Conservation (phyloP, 2,113 vertebrate species). For the Daubentonia madagascariensis region DNA sequence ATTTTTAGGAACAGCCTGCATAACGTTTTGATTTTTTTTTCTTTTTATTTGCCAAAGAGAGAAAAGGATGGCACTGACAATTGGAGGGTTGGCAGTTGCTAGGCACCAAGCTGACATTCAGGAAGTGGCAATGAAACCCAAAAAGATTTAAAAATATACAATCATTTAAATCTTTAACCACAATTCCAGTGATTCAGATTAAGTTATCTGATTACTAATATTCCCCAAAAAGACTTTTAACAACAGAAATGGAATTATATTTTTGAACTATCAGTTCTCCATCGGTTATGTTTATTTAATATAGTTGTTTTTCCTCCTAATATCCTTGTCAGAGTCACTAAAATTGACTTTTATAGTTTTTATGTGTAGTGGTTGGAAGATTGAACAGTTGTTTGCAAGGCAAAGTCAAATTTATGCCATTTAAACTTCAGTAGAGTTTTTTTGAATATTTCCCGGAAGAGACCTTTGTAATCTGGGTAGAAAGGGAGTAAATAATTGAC, state of each 20-base stretch:
- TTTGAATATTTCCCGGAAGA: not conserved
- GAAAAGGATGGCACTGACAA: slow-evolving; percentile 48
- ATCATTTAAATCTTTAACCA: slow-evolving; percentile 69
- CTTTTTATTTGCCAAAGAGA: slow-evolving; percentile 3
- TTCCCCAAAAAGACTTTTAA: slow-evolving; percentile 46
- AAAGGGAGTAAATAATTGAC: not conserved
- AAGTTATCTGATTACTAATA: slow-evolving; percentile 52
- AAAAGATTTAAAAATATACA: slow-evolving; percentile 74
- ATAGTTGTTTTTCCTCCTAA: not conserved
- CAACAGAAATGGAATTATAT: not conserved
- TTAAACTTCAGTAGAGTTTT: not conserved
- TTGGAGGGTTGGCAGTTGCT: slow-evolving; percentile 78
- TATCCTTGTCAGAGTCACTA: not conserved
- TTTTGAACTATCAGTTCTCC: not conserved
- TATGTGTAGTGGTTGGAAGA: not conserved
- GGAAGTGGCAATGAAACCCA: slow-evolving; percentile 61
- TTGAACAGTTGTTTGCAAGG: not conserved
- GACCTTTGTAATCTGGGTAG: not conserved
- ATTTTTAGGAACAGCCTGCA: slow-evolving; percentile 52
- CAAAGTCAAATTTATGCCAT: not conserved
- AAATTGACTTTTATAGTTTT: slow-evolving; percentile 14
- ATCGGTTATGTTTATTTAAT: not conserved
- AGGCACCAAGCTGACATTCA: slow-evolving; percentile 76
- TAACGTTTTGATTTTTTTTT: slow-evolving; percentile 59
- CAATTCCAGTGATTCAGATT: slow-evolving; percentile 31